These are phyloP conservation scores for Ahaetulla prasina DNA, from an alignment of 2,113 vertebrate genomes.

Conservation along the genomic window DNA sequence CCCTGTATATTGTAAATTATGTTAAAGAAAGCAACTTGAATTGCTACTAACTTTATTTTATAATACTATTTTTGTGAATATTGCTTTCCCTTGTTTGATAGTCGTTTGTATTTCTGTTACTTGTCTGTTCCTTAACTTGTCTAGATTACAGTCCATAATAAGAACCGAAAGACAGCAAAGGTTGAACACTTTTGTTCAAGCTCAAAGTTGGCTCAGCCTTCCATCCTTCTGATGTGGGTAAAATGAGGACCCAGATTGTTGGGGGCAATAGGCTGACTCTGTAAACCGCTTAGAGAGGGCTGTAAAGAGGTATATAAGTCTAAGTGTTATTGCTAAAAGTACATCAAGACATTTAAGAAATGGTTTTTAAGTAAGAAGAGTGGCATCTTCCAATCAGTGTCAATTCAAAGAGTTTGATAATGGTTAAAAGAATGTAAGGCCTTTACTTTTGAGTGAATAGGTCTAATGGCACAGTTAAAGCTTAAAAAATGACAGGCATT, in stretches of 20 bases:
- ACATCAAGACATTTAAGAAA: neutral
- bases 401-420: neutral
- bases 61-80: neutral
- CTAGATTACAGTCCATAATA: neutral
- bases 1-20: neutral
- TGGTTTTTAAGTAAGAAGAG: neutral
- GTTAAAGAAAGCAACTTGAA: neutral
- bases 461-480: neutral
- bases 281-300: too few species aligned
- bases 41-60: neutral
- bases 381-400: neutral
- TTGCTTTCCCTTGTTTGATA: neutral
- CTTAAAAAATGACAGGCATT: constrained; percentile 2
- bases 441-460: neutral
- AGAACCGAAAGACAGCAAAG: neutral
- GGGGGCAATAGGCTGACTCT: too few species aligned
- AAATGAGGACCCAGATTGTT: too few species aligned
- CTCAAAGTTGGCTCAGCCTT: too few species aligned
- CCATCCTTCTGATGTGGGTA: too few species aligned
- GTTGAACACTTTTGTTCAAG: too few species aligned
- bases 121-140: neutral
- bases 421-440: neutral
- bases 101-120: neutral
- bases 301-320: too few species aligned
- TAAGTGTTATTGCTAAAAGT: too few species aligned